Base-by-base conservation (phyloP, 1,140 invertebrate species). In the Euborellia annulipes region DNA sequence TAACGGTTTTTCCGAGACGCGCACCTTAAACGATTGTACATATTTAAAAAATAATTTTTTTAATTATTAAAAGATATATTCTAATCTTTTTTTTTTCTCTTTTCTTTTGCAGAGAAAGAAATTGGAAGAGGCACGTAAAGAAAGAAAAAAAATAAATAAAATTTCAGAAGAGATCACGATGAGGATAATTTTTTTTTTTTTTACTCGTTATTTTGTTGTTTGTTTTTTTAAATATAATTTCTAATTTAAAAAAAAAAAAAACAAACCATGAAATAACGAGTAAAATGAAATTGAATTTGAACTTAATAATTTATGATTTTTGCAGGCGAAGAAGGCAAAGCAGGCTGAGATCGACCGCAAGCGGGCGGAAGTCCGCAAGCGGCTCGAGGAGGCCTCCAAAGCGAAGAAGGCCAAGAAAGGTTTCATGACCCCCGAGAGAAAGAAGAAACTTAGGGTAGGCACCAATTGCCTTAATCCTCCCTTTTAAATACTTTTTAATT, bases 351-450 rank as follows among this genome's bases (percentile, higher is more conserved):
- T 89, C 64, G 86, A 92, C 70, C 79, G 84, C 73, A 92, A 90
- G 73, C 84, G 86, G 69, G 85, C 85, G 60, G 88, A 94, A 70
- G 88, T 93, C 65, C 81, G 89, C 66, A 87, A 87, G 72, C 85
- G 90, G 62, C 86, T 94, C 71, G 89, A 93, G 68, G 88, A 91
- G 66, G 85, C 85, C 65, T 89, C 88, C 64, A 88, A 87, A 64
- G 85, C 85, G 64, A 92, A 92, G 69, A 90, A 90, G 72, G 85
- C 85, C 62, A 93, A 93, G 78, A 92, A 92, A 70, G 89, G 89
- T 81, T 94, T 94, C 81, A 93, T 94, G 90, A 94, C 89, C 61
- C 90, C 90, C 54, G 88, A 93, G 70, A 88, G 90, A 66, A 94
- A 94, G 82, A 93, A 93, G 85, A 94, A 94, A 68, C 85, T 94